Evolutionary conservation across 92 coral and sea anemone species (phyloP).

Genomic region (Meandrina meandrites): DNA sequence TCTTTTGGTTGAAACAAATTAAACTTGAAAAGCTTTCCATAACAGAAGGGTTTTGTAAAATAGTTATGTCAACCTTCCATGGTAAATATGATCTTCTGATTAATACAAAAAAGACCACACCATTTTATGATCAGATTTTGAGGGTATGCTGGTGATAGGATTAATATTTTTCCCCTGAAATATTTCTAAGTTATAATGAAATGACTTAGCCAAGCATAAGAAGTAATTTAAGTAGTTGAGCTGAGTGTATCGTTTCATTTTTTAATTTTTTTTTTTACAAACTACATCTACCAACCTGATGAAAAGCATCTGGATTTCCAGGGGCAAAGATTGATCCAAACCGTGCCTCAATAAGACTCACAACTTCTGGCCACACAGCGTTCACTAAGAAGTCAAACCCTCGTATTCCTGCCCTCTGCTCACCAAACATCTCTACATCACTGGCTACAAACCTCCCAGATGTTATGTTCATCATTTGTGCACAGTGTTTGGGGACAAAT

Average conservation of each 20-base stretch:
- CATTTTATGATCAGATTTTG: neutral
- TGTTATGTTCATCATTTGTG: conserved; percentile 87
- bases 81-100: too few species aligned
- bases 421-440: conserved; percentile 60
- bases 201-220: too few species aligned
- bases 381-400: conserved; percentile 95
- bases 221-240: too few species aligned
- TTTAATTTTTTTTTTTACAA: neutral
- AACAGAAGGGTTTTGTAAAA: too few species aligned
- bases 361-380: conserved; percentile 98
- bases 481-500: conserved; percentile 91
- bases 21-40: too few species aligned
- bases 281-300: conserved; percentile 68
- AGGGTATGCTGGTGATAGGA: neutral
- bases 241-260: too few species aligned
- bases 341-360: conserved; percentile 73
- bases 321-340: conserved; percentile 95
- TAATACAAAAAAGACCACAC: neutral
- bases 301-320: conserved; percentile 96
- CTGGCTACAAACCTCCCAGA: conserved; percentile 77
- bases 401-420: conserved; percentile 83
- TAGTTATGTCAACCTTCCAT: too few species aligned
- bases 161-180: neutral
- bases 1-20: too few species aligned
- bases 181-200: neutral